Evolutionary conservation across 2,888 invertebrate genomes (phyloP), one percentile per base, ranked within the genome.

Genomic region (Gryllus longicercus): DNA sequence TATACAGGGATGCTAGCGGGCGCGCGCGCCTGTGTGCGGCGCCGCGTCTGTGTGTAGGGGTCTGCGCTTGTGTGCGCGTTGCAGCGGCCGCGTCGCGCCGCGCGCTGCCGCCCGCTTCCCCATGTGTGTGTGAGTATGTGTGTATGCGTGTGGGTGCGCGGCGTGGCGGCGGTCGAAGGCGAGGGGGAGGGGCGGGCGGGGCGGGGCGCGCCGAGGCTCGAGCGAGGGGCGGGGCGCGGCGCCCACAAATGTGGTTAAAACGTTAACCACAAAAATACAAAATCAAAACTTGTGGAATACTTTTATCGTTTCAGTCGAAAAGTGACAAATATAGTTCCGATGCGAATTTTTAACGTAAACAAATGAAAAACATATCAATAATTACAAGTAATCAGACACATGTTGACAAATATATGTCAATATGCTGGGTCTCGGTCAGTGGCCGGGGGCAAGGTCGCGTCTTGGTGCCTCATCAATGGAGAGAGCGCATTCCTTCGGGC

Each of bases 1-100:
- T 82, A 82, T 81, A 81, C 82, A 80, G 78, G 81, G 76, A 75
- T 75, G 75, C 49, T n/a, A 75, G 76, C 50, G 78, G n/a, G 78
- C 25, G 78, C 21, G 25, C 21, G 78, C 78, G 49, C 49, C 51
- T 38, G 74, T 63, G 78, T 78, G 78, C 16, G 76, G 76, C 76
- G 76, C 23, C 23, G 23, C 76, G 21, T 14, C 49, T 49, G 23
- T 49, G 23, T 50, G 50, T 49, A 18, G 18, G n/a, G 49, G 50
- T 77, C n/a, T 49, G 21, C 50, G n/a, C 16, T 12, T 49, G 38
- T 50, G n/a, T 49, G n/a, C 16, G n/a, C 18, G 25, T n/a, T 21
- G 23, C 75, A 75, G n/a, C 75, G 14, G 12, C 75, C 75, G 18
- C 25, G 14, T 2, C 8, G 25, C 50, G 51, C 76, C 75, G 50